phyloP scores from a whole-genome alignment of 2,113 vertebrate species.

The Pygoscelis antarcticus region DNA sequence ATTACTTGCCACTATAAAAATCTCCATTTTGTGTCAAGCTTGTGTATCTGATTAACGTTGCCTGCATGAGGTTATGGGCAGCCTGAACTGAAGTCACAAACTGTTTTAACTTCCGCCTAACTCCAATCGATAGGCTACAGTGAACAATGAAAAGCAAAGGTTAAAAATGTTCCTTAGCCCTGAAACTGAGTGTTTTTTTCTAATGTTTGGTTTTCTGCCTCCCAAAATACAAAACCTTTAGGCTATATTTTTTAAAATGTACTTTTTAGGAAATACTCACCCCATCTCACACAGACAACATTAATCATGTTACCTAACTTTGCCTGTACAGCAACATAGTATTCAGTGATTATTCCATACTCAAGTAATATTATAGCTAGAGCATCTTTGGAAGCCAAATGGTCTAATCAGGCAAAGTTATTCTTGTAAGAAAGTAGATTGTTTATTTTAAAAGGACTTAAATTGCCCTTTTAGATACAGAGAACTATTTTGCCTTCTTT shows the following conservation, averaged over 20 bases:
- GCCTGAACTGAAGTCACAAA: neutral
- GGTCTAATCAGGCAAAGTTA: neutral
- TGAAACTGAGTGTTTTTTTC: neutral
- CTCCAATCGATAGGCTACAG: rapidly evolving
- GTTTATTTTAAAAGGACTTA: neutral
- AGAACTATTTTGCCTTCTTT: neutral
- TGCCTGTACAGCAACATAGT: neutral
- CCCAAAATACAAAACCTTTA: neutral
- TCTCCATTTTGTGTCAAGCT: neutral
- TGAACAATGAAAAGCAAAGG: neutral
- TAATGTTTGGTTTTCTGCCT: neutral
- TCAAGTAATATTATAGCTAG: neutral
- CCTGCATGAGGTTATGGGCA: neutral
- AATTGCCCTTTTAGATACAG: neutral
- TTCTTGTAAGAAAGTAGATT: neutral
- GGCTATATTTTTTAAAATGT: neutral
- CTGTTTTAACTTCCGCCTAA: neutral
- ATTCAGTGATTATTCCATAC: neutral
- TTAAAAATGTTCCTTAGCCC: neutral
- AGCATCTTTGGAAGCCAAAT: neutral
- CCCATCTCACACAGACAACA: neutral
- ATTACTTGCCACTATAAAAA: neutral
- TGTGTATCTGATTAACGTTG: neutral
- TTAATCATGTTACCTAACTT: neutral
- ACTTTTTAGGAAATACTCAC: neutral